phyloP scores from a whole-genome alignment of 1,140 invertebrate species.

The Heliconius nattereri region DNA sequence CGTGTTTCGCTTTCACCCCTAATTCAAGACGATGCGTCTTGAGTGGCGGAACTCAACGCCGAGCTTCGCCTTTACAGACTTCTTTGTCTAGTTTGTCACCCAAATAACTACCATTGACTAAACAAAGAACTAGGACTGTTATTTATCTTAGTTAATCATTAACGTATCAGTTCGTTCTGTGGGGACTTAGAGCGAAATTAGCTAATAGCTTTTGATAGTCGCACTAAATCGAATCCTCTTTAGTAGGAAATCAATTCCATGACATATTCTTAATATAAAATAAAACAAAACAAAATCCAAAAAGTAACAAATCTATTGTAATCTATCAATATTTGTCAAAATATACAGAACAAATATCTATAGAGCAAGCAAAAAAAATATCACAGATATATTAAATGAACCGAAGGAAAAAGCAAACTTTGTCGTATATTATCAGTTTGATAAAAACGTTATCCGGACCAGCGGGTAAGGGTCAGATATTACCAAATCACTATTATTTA shows the following conservation, averaged over 20 bases:
- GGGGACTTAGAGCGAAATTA: too few species aligned
- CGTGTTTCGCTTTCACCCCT: too few species aligned
- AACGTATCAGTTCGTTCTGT: too few species aligned
- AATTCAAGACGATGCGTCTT: too few species aligned
- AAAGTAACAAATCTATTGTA: neutral
- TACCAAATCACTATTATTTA: constrained; percentile 39
- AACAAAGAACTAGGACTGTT: too few species aligned
- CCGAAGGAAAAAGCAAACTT: constrained; percentile 27
- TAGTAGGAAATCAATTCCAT: neutral
- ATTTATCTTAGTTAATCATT: too few species aligned
- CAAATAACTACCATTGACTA: too few species aligned
- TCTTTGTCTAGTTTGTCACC: too few species aligned
- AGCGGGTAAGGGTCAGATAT: constrained; percentile 39
- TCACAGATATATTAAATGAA: neutral
- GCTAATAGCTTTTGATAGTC: too few species aligned
- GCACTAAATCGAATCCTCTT: too few species aligned
- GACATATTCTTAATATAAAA: neutral
- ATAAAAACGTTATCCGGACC: constrained; percentile 45
- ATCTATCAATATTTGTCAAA: neutral
- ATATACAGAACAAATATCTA: neutral
- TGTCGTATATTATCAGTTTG: constrained; percentile 42
- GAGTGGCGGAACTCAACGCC: too few species aligned
- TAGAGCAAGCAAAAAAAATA: neutral
- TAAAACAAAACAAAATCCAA: neutral
- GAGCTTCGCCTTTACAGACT: too few species aligned